Evolutionary conservation across 2,113 vertebrate genomes (phyloP), one percentile per base, ranked within the genome.

Genomic region (Hemichromis elongatus): DNA sequence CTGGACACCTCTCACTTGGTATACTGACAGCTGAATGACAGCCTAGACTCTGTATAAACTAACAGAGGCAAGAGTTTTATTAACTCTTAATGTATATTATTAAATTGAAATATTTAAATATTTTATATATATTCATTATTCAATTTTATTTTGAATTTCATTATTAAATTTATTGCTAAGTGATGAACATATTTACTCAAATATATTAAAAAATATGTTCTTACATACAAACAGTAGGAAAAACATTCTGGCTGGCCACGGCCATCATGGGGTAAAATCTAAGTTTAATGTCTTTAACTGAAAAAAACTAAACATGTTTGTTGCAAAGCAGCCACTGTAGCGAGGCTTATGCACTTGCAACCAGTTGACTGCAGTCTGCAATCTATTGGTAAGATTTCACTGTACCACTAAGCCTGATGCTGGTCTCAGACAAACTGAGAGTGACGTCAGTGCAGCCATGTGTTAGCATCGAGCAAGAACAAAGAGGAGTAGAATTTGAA

Each of bases 11-110:
- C 33, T 63, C 30, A 37, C 33, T 63, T 63, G 59, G 19, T 19
- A 63, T 63, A 63, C 19, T 63, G 59, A 37, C 30, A n/a, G 59
- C 18, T 37, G 59, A 37, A 63, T 37, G 19, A 63, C 59, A 63
- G 59, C 59, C 10, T 37, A 21, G 33, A 21, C 59, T 63, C 10
- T 37, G 33, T 21, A 63, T 63, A 37, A 63, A 37, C 37, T 10
- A 63, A 5, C 10, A 63, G 59, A 33, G n/a, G n/a, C n/a, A n/a
- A n/a, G n/a, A n/a, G n/a, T n/a, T n/a, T n/a, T n/a, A n/a, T n/a
- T n/a, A n/a, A n/a, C n/a, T n/a, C n/a, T n/a, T n/a, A n/a, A n/a
- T n/a, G n/a, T n/a, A n/a, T n/a, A n/a, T n/a, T n/a, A 63, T 37
- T 63, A 21, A 21, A 21, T 63, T 0, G 33, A 7, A 2, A 63